Percentiles rank a stretch among this genome's conserved stretches.
Evolutionary conservation across 2,113 vertebrate genomes (phyloP).

Genomic region (Steatornis caripensis): DNA sequence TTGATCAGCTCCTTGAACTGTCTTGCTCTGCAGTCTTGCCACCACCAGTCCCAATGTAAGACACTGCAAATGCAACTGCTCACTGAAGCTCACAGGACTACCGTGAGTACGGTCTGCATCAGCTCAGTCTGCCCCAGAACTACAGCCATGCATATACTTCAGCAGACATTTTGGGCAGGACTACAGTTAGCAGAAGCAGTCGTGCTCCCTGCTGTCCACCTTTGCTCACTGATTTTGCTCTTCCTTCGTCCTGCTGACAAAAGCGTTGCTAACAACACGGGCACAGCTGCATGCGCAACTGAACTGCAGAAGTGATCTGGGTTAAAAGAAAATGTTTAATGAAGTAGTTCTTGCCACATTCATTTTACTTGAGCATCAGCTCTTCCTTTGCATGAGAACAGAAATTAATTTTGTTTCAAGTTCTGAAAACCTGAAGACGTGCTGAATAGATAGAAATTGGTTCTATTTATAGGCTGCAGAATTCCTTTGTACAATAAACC

Average conservation of each 20-base stretch:
- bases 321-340: background rate
- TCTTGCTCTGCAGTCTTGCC: background rate
- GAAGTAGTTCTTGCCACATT: background rate
- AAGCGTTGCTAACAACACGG: rapidly evolving
- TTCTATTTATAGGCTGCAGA: constrained; percentile 38
- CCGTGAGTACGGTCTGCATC: background rate
- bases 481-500: background rate
- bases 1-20: background rate
- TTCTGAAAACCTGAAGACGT: background rate
- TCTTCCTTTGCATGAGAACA: background rate
- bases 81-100: background rate
- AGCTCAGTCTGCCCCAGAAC: background rate
- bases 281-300: background rate
- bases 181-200: background rate
- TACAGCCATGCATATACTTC: rapidly evolving
- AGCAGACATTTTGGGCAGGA: background rate
- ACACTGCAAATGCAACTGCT: background rate
- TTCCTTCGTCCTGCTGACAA: background rate
- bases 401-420: constrained; percentile 8
- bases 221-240: background rate
- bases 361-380: background rate
- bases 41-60: too few relatives aligned
- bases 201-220: background rate
- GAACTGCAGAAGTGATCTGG: background rate
- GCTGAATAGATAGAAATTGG: background rate